These are phyloP conservation scores for Sandelia bainsii DNA, from an alignment of 2,797 vertebrate species.

Conservation along the genomic window DNA sequence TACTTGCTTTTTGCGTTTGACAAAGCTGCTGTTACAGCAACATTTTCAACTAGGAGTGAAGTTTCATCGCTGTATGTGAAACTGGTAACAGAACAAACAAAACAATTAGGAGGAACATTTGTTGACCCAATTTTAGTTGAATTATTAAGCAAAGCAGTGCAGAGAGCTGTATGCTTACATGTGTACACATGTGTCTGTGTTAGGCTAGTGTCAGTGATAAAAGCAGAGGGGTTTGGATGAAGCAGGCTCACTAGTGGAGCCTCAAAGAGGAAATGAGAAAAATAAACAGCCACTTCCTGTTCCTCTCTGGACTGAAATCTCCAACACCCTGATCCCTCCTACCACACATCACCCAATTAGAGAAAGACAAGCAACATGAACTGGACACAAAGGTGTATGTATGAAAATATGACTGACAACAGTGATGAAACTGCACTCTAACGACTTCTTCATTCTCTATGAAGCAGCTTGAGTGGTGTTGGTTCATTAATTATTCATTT, in stretches of 20 bases:
- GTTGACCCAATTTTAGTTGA: background rate
- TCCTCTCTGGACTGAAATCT: slow-evolving; percentile 78
- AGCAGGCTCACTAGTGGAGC: slow-evolving; percentile 73
- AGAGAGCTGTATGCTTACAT: slow-evolving; percentile 1
- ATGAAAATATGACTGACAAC: background rate
- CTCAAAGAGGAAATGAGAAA: slow-evolving; percentile 86
- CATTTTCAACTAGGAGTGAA: too few relatives aligned
- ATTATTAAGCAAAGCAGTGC: background rate
- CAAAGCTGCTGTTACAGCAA: too few relatives aligned
- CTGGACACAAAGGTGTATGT: background rate
- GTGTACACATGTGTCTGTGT: slow-evolving; percentile 23
- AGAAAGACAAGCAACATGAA: slow-evolving; percentile 38
- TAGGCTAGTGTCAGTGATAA: slow-evolving; percentile 55
- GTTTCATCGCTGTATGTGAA: too few relatives aligned
- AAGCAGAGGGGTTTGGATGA: slow-evolving; percentile 71
- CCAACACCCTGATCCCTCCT: slow-evolving; percentile 69
- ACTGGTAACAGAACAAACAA: too few relatives aligned
- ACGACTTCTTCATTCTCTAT: too few relatives aligned
- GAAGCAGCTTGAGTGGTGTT: slow-evolving; percentile 27
- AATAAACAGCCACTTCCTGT: slow-evolving; percentile 88
- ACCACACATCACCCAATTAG: slow-evolving; percentile 50
- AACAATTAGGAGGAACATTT: too few relatives aligned
- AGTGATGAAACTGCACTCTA: too few relatives aligned
- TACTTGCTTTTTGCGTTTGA: background rate
- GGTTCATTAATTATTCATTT: slow-evolving; percentile 70